Base-by-base conservation (phyloP, 2,113 vertebrate genomes). In the Scalopus aquaticus region DNA sequence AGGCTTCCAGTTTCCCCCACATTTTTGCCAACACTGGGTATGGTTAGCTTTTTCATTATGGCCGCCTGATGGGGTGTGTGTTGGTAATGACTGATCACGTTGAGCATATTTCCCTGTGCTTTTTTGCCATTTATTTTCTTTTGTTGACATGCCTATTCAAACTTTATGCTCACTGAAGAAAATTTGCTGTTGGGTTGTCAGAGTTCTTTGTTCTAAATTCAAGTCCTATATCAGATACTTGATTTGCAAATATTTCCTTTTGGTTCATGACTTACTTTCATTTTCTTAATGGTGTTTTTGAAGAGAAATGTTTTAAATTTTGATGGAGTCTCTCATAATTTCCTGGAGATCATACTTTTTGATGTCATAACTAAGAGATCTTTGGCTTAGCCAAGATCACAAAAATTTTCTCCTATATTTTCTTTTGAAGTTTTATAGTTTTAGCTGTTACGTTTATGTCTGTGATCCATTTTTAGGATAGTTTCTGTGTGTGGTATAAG, bases 111-210 rank as follows among this genome's bases (percentile, higher is more conserved):
- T 88, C 72, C 28, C 58, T 91, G 30, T 84, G 42, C 5, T 67
- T 17, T 74, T 84, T 88, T 90, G 37, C n/a, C 60, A 26, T 83
- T 96, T 54, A 62, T 69, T 85, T 78, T 85, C 32, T 70, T 92
- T 49, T 24, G 20, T 69, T 69, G 60, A 90, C n/a, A 30, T 80
- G n/a, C 44, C 56, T 64, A 2, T 88, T 81, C 3, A 73, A 15
- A 46, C 8, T 17, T 73, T 39, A 73, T 76, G 74, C 32, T 37
- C 76, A 13, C 70, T 91, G 56, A n/a, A 67, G 35, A 69, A 39
- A 28, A 46, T 28, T 64, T 67, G 39, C 58, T 67, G 39, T 67
- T 86, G 86, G 51, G 42, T 70, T 88, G 54, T 39, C 39, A 88
- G 19, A 78, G 22, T 85, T 65, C 69, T 73, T 54, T 76, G 19